A percentile compares a stretch with the other conserved stretches of the same genome.
Evolutionary conservation across 2,797 vertebrate species (phyloP).

Genomic region (Spondyliosoma cantharus): DNA sequence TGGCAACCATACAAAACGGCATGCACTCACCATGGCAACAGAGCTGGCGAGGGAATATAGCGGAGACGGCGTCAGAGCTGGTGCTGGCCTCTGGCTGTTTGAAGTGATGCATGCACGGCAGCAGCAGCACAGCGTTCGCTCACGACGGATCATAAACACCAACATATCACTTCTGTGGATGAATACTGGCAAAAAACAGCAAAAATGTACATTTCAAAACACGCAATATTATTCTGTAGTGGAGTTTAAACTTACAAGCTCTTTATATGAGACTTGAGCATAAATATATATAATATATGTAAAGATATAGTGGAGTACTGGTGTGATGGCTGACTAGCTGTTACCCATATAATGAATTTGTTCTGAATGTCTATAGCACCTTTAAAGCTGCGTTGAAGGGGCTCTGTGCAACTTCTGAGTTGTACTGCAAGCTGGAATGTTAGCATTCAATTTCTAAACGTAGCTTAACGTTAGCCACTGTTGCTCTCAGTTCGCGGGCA

Average conservation of each 20-base stretch:
- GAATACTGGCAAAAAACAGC: not conserved
- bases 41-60: constrained; percentile 69
- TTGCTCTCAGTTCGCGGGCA: no score
- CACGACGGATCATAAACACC: constrained; percentile 20
- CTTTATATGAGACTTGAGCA: no score
- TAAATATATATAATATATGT: no score
- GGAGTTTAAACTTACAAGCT: not conserved
- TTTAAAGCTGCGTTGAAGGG: no score
- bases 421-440: no score
- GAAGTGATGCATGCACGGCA: constrained; percentile 60
- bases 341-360: no score
- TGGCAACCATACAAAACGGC: constrained; percentile 82
- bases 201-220: not conserved
- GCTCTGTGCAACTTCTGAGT: no score
- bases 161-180: constrained; percentile 8
- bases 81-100: constrained; percentile 72
- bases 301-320: no score
- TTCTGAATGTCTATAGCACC: no score
- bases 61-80: constrained; percentile 55
- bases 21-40: constrained; percentile 84
- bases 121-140: constrained; percentile 39
- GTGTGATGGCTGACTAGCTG: no score
- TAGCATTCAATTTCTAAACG: no score
- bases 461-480: no score
- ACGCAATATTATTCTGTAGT: not conserved